Percentiles rank a stretch among this genome's conserved stretches.
These are phyloP conservation scores for Lateolabrax maculatus DNA, from an alignment of 2,797 vertebrate genomes.

Conservation along the genomic window DNA sequence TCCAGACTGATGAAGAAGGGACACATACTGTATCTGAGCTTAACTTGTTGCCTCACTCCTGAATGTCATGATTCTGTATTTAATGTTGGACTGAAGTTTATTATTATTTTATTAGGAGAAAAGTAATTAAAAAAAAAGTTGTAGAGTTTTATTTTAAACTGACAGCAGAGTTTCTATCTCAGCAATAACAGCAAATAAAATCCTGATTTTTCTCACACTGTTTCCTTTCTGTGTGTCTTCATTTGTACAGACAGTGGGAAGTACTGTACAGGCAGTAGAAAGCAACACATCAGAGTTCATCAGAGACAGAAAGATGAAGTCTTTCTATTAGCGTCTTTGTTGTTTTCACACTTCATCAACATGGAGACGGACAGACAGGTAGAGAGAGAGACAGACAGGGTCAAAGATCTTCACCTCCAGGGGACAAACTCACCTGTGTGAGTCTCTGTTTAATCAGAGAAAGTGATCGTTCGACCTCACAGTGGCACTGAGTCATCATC, in stretches of 20 bases:
- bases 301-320: too few relatives aligned
- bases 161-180: conserved; percentile 19
- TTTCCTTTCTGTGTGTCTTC: background rate
- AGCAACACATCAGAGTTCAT: too few relatives aligned
- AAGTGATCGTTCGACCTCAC: background rate
- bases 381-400: too few relatives aligned
- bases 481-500: background rate
- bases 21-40: too few relatives aligned
- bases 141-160: conserved; percentile 17
- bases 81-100: conserved; percentile 4
- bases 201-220: background rate
- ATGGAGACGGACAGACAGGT: too few relatives aligned
- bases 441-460: background rate
- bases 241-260: too few relatives aligned
- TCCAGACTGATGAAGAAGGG: background rate
- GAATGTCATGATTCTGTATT: conserved; percentile 25
- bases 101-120: conserved; percentile 21
- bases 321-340: too few relatives aligned
- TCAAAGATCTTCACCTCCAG: too few relatives aligned
- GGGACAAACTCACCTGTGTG: background rate
- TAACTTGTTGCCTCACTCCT: background rate
- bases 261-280: too few relatives aligned
- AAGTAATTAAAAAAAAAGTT: conserved; percentile 20
- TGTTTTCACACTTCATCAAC: too few relatives aligned
- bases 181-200: conserved; percentile 53